phyloP scores from a whole-genome alignment of 2,797 vertebrate species.

The Lithobates pipiens region DNA sequence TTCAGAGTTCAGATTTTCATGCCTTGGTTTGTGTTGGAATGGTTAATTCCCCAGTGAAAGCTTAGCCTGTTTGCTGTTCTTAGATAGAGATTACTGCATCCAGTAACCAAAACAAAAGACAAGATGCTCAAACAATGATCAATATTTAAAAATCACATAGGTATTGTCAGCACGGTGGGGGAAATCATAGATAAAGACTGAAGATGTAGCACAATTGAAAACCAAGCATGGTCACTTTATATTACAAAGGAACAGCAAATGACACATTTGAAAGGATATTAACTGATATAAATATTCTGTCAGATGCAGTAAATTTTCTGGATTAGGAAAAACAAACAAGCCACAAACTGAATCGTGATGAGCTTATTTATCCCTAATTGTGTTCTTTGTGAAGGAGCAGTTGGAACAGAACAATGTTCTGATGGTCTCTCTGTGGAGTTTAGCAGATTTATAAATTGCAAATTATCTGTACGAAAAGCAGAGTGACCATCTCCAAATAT shows the following conservation, averaged over 20 bases:
- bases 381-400: not conserved
- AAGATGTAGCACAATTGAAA: not conserved
- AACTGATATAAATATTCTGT: not conserved
- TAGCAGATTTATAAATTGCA: not conserved
- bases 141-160: not conserved
- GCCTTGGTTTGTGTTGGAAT: not conserved
- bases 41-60: not conserved
- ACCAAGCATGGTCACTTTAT: not conserved
- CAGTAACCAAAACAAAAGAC: not conserved
- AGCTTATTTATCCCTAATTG: slow-evolving; percentile 1
- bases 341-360: slow-evolving; percentile 5
- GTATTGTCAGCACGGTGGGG: not conserved
- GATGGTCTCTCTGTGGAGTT: not conserved
- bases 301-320: not conserved
- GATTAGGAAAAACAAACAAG: slow-evolving; percentile 1
- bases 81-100: slow-evolving; percentile 1
- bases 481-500: not conserved
- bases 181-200: not conserved
- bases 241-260: not conserved
- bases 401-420: slow-evolving; percentile 7
- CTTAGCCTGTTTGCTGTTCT: not conserved
- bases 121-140: not conserved
- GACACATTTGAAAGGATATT: not conserved
- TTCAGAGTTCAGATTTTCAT: not conserved
- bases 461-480: not conserved